Conservation (phyloP, 2,797 vertebrate genomes). For the Typhlichthys eigenmanni region DNA sequence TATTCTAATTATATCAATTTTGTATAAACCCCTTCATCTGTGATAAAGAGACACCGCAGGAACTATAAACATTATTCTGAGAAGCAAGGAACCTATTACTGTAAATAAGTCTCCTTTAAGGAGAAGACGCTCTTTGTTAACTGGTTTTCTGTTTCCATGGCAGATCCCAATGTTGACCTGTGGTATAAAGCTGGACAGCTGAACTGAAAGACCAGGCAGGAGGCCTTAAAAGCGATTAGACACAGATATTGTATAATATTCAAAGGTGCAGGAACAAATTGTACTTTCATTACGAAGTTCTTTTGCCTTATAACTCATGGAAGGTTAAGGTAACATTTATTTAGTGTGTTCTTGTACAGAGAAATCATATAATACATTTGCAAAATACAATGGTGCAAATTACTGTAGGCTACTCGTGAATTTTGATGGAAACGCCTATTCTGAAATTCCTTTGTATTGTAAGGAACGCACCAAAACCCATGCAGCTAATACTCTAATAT, state of each 20-base stretch:
- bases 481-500: slow-evolving; percentile 18
- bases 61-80: background rate
- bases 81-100: background rate
- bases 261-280: too few species aligned
- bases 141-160: slow-evolving; percentile 76
- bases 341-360: too few species aligned
- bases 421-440: background rate
- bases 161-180: slow-evolving; percentile 71
- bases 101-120: slow-evolving; percentile 68
- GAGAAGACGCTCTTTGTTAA: slow-evolving; percentile 75
- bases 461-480: slow-evolving; percentile 17
- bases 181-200: slow-evolving; percentile 56
- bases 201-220: slow-evolving; percentile 72
- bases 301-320: too few species aligned
- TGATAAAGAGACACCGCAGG: background rate
- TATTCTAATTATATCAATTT: too few species aligned
- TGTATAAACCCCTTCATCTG: too few species aligned
- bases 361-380: too few species aligned
- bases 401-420: too few species aligned
- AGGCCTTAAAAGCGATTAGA: slow-evolving; percentile 71
- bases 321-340: too few species aligned
- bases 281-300: too few species aligned
- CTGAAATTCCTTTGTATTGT: slow-evolving; percentile 2
- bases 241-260: too few species aligned
- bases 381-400: too few species aligned